Base-by-base conservation (phyloP, 2,888 invertebrate genomes). In the Synergus itoensis region DNA sequence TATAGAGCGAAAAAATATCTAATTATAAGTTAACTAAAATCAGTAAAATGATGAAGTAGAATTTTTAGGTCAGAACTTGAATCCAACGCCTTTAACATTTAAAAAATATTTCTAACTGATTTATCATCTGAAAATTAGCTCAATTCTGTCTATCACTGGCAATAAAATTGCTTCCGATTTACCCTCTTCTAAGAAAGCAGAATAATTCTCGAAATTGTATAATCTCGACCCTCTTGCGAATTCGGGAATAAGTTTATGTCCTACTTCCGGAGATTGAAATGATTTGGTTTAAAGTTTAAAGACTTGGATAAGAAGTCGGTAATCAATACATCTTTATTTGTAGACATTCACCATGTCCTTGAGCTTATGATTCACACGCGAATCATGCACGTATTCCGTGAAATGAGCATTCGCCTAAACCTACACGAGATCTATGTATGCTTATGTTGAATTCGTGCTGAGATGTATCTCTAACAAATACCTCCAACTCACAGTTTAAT, bases 311-410 rank as follows among this genome's bases (percentile, higher is more conserved):
- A 53, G n/a, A 53, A 73, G 36, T 73, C 8, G 36, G 40, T 41
- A n/a, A 65, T 65, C 41, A 65, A 41, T 18, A 41, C 65, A 18
- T 43, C n/a, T 28, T 36, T 36, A 69, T 73, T 73, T 73, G 48
- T 53, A 48, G 73, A n/a, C 36, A 57, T 73, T 73, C 53, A 28
- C 28, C 0, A 16, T 78, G 82, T 45, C 80, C 82, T 84, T 80
- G 83, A 82, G 75, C 80, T 82, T 64, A 82, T 83, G 86, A 86
- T 86, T 86, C 86, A 86, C 82, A 80, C 77, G 53, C 77, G 69
- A 76, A 36, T 76, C 63, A 77, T 62, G 45, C 79, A 81, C 60
- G 63, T 81, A 81, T 83, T 81, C 81, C 77, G 67, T 79, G 80
- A 85, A 82, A 84, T 77, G 85, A 84, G 84, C 86, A 80, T 75